A percentile compares a stretch with the other conserved stretches of the same genome.
phyloP scores from a whole-genome alignment of 2,113 vertebrate species.

The Oncorhynchus masou region DNA sequence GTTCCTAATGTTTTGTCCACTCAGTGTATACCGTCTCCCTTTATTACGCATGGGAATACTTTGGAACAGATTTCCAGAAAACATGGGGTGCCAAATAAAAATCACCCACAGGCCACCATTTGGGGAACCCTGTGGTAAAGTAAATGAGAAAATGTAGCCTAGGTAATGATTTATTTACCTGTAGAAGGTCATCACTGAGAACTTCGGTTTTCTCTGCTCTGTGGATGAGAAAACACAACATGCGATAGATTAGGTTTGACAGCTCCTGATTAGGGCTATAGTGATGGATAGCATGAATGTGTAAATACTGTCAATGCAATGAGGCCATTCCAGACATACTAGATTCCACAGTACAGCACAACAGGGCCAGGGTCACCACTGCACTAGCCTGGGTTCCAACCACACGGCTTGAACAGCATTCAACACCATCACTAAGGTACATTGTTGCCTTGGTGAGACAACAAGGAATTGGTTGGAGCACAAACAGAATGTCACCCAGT shows the following conservation, averaged over 20 bases:
- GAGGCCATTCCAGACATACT: background rate
- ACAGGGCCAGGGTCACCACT: background rate
- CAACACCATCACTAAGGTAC: background rate
- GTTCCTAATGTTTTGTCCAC: too few relatives aligned
- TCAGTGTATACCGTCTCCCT: too few relatives aligned
- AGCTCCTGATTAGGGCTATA: background rate
- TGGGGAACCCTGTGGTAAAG: too few relatives aligned
- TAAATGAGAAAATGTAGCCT: background rate
- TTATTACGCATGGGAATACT: too few relatives aligned
- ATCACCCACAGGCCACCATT: too few relatives aligned
- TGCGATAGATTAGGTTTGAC: constrained; percentile 37
- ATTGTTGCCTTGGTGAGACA: background rate
- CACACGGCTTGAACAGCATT: background rate
- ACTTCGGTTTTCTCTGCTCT: constrained; percentile 99
- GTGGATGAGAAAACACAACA: constrained; percentile 64
- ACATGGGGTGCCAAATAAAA: too few relatives aligned
- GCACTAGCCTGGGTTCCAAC: background rate
- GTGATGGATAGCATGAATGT: background rate
- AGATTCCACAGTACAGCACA: background rate
- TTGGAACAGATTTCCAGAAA: too few relatives aligned
- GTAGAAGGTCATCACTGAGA: constrained; percentile 94
- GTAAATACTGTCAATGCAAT: background rate
- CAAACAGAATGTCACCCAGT: background rate
- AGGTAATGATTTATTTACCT: constrained; percentile 79
- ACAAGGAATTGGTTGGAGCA: background rate